Percentiles rank a stretch among this genome's conserved stretches.
Conservation (phyloP, 2,797 vertebrate species). For the Hippocampus kuda region DNA sequence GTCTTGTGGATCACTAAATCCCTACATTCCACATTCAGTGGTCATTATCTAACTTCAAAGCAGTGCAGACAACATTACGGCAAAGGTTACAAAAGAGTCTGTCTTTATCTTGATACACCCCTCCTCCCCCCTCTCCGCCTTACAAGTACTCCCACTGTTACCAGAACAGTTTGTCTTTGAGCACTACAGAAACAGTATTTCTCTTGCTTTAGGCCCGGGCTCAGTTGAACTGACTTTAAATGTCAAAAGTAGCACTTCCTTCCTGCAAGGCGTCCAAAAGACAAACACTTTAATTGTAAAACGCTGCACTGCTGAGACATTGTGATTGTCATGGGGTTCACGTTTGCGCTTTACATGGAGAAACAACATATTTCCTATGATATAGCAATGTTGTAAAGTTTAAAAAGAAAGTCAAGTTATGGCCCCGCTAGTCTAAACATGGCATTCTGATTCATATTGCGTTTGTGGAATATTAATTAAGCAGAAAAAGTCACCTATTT, state of each 20-base stretch:
- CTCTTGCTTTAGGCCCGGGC: neutral
- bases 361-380: neutral
- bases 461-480: too few relatives aligned
- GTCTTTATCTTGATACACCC: neutral
- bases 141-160: neutral
- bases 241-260: slow-evolving; percentile 4
- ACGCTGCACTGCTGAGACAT: neutral
- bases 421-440: too few relatives aligned
- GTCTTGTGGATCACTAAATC: neutral
- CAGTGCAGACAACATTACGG: neutral
- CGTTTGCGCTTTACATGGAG: too few relatives aligned
- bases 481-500: too few relatives aligned
- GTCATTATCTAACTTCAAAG: slow-evolving; percentile 1
- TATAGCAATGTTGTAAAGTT: neutral
- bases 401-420: too few relatives aligned
- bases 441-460: too few relatives aligned
- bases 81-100: neutral
- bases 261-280: slow-evolving; percentile 17
- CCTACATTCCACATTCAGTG: neutral
- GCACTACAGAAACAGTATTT: neutral
- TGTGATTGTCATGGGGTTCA: too few relatives aligned
- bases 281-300: slow-evolving; percentile 5
- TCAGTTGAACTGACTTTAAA: neutral
- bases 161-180: neutral
- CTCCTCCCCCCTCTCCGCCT: too few relatives aligned